Percentiles rank a stretch among this genome's conserved stretches.
Conservation (phyloP, 2,113 vertebrate species). For the Arothron firmamentum region DNA sequence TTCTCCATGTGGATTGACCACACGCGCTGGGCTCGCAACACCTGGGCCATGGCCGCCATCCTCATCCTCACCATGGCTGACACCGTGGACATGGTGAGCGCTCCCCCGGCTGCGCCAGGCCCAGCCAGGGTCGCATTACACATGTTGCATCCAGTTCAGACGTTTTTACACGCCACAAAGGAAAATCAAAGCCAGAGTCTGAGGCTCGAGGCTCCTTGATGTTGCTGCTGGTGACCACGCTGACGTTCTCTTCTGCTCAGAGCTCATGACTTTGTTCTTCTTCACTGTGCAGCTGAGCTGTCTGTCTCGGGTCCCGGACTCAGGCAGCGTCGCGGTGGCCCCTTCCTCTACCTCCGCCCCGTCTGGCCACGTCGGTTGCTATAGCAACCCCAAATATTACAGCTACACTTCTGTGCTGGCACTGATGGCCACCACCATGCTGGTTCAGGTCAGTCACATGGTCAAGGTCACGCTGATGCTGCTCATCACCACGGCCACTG, state of each 20-base stretch:
- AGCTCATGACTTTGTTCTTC: not conserved
- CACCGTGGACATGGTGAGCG: constrained; percentile 89
- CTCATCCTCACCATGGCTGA: constrained; percentile 87
- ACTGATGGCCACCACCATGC: constrained; percentile 90
- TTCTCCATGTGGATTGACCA: constrained; percentile 96
- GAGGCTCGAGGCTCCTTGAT: too few relatives aligned
- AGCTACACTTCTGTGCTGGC: constrained; percentile 85
- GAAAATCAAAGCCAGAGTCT: too few relatives aligned
- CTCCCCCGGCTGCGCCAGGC: too few relatives aligned
- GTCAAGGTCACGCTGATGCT: constrained; percentile 95
- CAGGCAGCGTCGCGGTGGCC: constrained; percentile 44
- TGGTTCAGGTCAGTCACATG: constrained; percentile 99
- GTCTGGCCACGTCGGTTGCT: constrained; percentile 62
- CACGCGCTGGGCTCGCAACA: constrained; percentile 95
- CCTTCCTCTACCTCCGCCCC: constrained; percentile 18
- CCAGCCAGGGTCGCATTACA: too few relatives aligned
- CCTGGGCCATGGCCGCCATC: constrained; percentile 95
- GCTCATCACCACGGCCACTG: constrained; percentile 77
- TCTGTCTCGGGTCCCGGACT: constrained; percentile 58
- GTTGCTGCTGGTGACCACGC: too few relatives aligned
- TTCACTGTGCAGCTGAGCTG: constrained; percentile 82
- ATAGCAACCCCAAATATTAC: constrained; percentile 90
- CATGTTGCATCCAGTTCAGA: too few relatives aligned
- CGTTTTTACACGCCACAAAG: too few relatives aligned
- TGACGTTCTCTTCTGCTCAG: not conserved